Evolutionary conservation across 2,888 invertebrate genomes (phyloP).

Genomic region (Julus scandinavius): DNA sequence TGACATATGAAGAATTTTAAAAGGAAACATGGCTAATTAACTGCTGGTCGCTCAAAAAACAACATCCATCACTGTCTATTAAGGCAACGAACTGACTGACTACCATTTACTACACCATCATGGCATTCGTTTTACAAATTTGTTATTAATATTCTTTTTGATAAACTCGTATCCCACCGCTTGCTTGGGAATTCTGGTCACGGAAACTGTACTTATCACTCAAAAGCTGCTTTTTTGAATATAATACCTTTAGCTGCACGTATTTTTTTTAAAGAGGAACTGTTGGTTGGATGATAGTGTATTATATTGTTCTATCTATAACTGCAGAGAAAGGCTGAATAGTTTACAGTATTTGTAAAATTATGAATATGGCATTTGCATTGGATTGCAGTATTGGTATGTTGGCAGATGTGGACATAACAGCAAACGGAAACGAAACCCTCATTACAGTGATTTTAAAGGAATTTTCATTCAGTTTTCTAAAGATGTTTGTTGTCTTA

Average conservation of each 20-base stretch:
- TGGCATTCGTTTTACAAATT: constrained; percentile 15
- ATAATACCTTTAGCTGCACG: background rate
- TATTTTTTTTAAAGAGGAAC: no score
- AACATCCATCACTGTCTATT: constrained; percentile 38
- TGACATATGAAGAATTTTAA: constrained; percentile 45
- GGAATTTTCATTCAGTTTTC: no score
- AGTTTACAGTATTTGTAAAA: no score
- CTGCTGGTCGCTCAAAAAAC: constrained; percentile 24
- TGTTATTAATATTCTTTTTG: constrained; percentile 29
- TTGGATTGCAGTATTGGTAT: no score
- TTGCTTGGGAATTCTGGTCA: background rate
- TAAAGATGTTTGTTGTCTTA: no score
- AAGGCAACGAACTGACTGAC: background rate
- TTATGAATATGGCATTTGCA: no score
- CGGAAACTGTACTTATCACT: background rate
- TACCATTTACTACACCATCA: background rate
- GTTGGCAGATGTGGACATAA: no score
- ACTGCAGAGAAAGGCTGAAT: no score
- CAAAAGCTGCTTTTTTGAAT: background rate
- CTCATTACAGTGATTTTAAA: no score
- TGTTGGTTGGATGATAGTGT: no score
- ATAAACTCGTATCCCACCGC: background rate
- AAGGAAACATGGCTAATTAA: constrained; percentile 46
- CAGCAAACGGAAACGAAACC: no score
- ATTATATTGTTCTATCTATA: no score